Conservation (phyloP, 2,113 vertebrate species). For the Indri indri region DNA sequence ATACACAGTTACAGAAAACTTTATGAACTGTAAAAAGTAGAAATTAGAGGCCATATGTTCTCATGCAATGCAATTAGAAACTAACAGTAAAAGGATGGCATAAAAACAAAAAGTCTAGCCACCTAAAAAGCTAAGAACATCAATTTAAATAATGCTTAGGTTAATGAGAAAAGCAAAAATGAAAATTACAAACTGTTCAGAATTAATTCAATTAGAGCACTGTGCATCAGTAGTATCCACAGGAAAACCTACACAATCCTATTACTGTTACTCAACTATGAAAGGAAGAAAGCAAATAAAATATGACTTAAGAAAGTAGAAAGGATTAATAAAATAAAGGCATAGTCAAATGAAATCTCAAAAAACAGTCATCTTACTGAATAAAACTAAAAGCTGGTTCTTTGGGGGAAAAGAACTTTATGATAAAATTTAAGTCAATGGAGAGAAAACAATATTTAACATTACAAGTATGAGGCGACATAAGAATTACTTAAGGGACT, state of each 20-base stretch:
- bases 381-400: not conserved
- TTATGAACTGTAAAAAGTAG: not conserved
- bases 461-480: not conserved
- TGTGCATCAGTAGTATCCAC: accelerated
- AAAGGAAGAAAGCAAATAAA: not conserved
- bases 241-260: not conserved
- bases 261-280: too few relatives aligned
- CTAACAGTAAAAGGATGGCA: not conserved
- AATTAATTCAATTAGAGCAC: not conserved
- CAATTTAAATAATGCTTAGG: not conserved
- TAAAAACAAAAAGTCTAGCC: not conserved
- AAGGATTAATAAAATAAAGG: not conserved
- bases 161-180: not conserved
- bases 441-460: not conserved
- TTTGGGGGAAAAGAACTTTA: not conserved
- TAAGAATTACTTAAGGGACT: not conserved
- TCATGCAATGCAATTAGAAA: not conserved
- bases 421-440: not conserved
- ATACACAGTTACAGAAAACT: not conserved
- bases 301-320: not conserved
- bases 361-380: not conserved
- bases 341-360: not conserved
- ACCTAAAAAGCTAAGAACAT: not conserved
- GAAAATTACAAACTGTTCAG: not conserved
- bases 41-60: not conserved